phyloP scores from a whole-genome alignment of 2,888 invertebrate species.

The Acleris laterana region DNA sequence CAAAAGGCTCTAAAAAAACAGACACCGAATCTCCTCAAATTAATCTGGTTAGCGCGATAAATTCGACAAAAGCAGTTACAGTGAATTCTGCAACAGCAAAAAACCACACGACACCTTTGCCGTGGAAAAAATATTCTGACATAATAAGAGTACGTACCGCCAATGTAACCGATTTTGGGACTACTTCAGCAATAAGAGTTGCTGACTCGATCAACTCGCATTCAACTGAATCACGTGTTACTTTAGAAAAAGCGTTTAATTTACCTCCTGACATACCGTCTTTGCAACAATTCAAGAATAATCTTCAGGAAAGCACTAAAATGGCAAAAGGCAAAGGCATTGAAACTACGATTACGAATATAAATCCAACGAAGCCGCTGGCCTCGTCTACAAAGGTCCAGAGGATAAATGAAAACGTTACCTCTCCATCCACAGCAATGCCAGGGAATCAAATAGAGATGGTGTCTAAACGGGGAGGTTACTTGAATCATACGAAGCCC shows the following conservation, averaged over 20 bases:
- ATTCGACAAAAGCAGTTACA: not conserved
- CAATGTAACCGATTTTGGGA: not conserved
- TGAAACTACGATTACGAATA: conserved; percentile 21
- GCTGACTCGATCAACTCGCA: conserved; percentile 51
- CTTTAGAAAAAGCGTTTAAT: conserved; percentile 45
- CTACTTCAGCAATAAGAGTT: conserved; percentile 39
- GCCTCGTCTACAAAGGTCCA: conserved; percentile 27
- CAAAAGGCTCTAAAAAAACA: not conserved
- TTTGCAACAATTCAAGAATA: conserved; percentile 50
- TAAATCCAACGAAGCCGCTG: conserved; percentile 18
- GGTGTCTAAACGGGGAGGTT: conserved; percentile 67
- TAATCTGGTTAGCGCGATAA: not conserved
- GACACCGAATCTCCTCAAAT: not conserved
- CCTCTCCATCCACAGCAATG: not conserved
- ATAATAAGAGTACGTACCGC: conserved; percentile 53
- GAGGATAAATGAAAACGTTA: conserved; percentile 26
- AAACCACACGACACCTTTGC: conserved; percentile 16
- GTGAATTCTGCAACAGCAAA: conserved; percentile 6
- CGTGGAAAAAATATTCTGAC: conserved; percentile 41
- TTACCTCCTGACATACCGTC: conserved; percentile 52
- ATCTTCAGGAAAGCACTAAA: conserved; percentile 42
- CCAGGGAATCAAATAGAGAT: conserved; percentile 44
- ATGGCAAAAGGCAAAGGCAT: not conserved
- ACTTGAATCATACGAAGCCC: conserved; percentile 57
- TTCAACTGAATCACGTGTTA: conserved; percentile 47